A percentile compares a stretch with the other conserved stretches of the same genome.
These are phyloP conservation scores for Perodicticus potto DNA, from an alignment of 2,797 vertebrate genomes.

Conservation along the genomic window DNA sequence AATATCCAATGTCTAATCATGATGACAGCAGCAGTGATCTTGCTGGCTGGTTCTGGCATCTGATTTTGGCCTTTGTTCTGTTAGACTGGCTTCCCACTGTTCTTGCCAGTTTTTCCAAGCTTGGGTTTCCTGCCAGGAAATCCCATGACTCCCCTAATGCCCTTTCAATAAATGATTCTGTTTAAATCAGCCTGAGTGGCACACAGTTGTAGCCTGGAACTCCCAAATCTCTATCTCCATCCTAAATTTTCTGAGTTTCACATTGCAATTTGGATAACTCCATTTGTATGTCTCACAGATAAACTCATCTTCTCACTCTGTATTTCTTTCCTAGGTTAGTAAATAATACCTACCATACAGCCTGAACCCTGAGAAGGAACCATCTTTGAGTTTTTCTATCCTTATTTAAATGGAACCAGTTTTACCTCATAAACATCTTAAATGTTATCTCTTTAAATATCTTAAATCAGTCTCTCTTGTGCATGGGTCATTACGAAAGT, in stretches of 20 bases:
- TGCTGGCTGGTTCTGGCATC: neutral
- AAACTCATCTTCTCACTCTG: neutral
- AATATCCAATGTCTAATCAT: neutral
- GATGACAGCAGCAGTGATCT: neutral
- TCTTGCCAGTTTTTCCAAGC: neutral
- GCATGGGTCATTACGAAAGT: too few relatives aligned
- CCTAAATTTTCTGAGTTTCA: neutral
- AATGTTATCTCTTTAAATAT: neutral
- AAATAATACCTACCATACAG: neutral
- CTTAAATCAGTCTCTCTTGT: neutral
- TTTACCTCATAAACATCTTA: neutral
- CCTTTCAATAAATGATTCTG: constrained; percentile 21
- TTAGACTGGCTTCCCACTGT: neutral
- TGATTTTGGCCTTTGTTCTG: neutral
- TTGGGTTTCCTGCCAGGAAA: neutral
- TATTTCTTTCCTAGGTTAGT: neutral
- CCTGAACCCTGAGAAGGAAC: neutral
- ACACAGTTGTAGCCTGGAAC: neutral
- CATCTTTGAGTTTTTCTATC: neutral
- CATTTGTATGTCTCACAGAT: neutral
- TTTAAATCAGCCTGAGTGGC: neutral
- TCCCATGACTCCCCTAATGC: neutral
- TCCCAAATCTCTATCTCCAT: neutral
- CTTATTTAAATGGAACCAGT: neutral
- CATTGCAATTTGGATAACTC: constrained; percentile 7